Base-by-base conservation (phyloP, 2,113 vertebrate species). In the Salvelinus alpinus region DNA sequence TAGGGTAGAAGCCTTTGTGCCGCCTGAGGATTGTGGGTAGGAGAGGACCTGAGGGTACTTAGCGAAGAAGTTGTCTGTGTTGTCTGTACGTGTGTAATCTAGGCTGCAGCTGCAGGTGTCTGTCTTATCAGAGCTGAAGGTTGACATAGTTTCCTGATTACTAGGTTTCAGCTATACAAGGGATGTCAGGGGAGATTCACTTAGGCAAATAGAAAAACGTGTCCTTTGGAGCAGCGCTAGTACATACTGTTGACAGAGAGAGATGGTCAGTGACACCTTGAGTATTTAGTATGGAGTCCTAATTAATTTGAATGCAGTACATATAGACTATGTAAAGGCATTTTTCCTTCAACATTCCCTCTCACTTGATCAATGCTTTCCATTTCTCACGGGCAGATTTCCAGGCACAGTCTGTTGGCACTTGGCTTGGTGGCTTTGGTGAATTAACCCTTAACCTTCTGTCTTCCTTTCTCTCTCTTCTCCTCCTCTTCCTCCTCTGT, bases 361-460 rank as follows among this genome's bases (percentile, higher is more conserved):
- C 16, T 62, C 71, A 12, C 31, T 84, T 74, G 76, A 89, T 93
- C 92, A 93, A 91, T 89, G 91, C 95, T 95, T 87, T 82, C 83
- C 71, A 24, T 77, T 76, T 92, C 92, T 89, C 89, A 86, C 91
- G 84, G 38, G 84, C 74, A 85, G 80, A 85, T 80, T 91, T 91
- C 86, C 60, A 88, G 87, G 91, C 94, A 44, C 38, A 11, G 93
- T 91, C 92, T 95, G 3, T 91, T 91, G 92, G 93, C 94, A 92
- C 94, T 93, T 94, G 64, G 94, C 95, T 96, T 94, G 89, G 92
- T 95, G 91, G 92, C 93, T 96, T 67, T 89, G 92, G 94, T 95
- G 92, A 94, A 95, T 95, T 95, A 95, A 96, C 94, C 91, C 95
- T 93, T 93, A 94, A 95, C 91, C 92, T 95, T 96, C 93, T 96